Evolutionary conservation across 2,113 vertebrate genomes (phyloP), one percentile per base, ranked within the genome.

Genomic region (Sceloporus undulatus): DNA sequence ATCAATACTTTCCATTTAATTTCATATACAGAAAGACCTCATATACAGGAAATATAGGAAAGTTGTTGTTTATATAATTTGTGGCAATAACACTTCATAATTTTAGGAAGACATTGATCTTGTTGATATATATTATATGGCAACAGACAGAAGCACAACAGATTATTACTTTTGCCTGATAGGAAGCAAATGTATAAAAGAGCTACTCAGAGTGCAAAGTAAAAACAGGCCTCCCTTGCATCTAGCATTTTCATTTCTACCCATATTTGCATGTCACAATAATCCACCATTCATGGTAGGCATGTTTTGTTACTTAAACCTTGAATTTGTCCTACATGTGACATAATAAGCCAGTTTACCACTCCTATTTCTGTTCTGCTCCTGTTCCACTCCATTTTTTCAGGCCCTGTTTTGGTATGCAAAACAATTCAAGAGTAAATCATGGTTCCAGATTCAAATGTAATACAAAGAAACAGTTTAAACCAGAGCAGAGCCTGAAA

Each of bases 211-310:
- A 1, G 42, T 27, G 34, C 40, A 25, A 42, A 25, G 19, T 19
- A 23, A 48, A 48, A 48, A 11, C 84, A 4, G 4, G 77, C 86
- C 54, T 0, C 11, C 27, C 27, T n/a, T 54, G 13, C 52, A 29
- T 6, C 85, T 88, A 79, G 13, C 79, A 92, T 86, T 66, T 85
- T 79, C 76, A 78, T 48, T 7, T 48, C 48, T 48, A 48, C 48
- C 48, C 48, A 48, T 7, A 85, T 94, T 93, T 59, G 56, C 56
- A 59, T 59, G 56, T 59, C 56, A 59, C 56, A 59, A 10, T 59
- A 14, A 59, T 10, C 56, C 14, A 59, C 10, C 1, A 59, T 59
- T 59, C 56, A 59, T 59, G 9, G 56, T 59, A 59, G 56, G 8
- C 56, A 59, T 59, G 14, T 13, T 59, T 59, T 13, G 14, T 59